phyloP scores from a whole-genome alignment of 2,888 invertebrate species.

The Steinernema hermaphroditum region DNA sequence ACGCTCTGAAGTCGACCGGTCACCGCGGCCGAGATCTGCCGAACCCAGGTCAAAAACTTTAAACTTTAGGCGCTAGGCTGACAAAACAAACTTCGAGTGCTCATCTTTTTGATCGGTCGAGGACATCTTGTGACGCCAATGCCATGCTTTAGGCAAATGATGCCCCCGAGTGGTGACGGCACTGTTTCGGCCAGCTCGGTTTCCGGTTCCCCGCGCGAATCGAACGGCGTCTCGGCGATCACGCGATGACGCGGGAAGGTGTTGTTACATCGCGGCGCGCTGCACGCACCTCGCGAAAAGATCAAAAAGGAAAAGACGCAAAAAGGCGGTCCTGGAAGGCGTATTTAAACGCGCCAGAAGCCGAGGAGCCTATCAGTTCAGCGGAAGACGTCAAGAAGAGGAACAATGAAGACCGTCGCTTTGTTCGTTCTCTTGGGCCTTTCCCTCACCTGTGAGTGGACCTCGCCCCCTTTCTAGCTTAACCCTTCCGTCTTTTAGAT shows the following conservation, averaged over 20 bases:
- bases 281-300: constrained; percentile 4
- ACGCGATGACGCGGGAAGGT: not conserved
- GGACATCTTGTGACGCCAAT: too few relatives aligned
- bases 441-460: not conserved
- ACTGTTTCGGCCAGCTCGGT: too few relatives aligned
- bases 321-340: not conserved
- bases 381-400: not conserved
- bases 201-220: not conserved
- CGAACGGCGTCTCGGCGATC: too few relatives aligned
- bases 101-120: too few relatives aligned
- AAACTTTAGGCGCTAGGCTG: too few relatives aligned
- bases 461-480: not conserved
- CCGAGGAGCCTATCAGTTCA: constrained; percentile 24
- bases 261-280: constrained; percentile 20
- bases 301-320: constrained; percentile 20
- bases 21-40: not conserved
- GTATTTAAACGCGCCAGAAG: not conserved
- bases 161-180: too few relatives aligned
- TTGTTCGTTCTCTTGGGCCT: not conserved
- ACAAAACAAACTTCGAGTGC: too few relatives aligned
- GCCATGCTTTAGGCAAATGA: too few relatives aligned
- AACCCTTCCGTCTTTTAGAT: constrained; percentile 4
- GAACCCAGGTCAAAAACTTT: not conserved
- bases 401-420: constrained; percentile 2
- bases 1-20: not conserved